Evolutionary conservation across 2,888 invertebrate species (phyloP).

Genomic region (Cephus rjabovi): DNA sequence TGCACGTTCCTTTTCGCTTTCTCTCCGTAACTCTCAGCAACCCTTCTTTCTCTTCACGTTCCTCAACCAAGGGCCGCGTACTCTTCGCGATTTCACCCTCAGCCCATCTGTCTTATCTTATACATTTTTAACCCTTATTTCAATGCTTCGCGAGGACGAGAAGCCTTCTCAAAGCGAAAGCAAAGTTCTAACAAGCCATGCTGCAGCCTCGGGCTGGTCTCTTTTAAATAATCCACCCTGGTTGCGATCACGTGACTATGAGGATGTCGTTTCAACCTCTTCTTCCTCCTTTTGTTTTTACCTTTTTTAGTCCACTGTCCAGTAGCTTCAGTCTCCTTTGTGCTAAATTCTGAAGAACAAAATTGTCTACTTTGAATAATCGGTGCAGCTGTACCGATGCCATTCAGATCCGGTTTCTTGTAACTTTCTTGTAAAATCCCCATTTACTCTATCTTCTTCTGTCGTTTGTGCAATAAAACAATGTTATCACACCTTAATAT

Average conservation of each 20-base stretch:
- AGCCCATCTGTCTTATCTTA: conserved; percentile 38
- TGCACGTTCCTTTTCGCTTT: conserved; percentile 23
- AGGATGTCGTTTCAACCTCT: neutral
- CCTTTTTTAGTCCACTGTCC: neutral
- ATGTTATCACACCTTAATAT: neutral
- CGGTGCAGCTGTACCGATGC: neutral
- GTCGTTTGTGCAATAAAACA: neutral
- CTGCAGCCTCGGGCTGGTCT: conserved; percentile 31
- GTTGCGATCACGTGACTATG: neutral
- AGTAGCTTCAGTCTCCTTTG: neutral
- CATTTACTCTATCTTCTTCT: neutral
- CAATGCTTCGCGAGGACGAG: conserved; percentile 29
- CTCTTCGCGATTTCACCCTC: conserved; percentile 21
- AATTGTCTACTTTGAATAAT: neutral
- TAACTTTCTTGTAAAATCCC: neutral
- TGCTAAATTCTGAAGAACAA: neutral
- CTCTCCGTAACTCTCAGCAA: conserved; percentile 4
- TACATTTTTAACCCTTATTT: conserved; percentile 53
- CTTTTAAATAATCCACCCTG: conserved; percentile 45
- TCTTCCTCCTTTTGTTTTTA: neutral
- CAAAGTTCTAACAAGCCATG: conserved; percentile 48
- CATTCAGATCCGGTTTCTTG: neutral
- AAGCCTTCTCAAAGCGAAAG: conserved; percentile 42
- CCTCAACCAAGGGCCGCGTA: conserved; percentile 22
- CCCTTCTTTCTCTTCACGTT: conserved; percentile 8